Percentiles rank a stretch among this genome's conserved stretches.
Conservation (phyloP, 2,888 invertebrate species). For the Eretmocerus hayati region DNA sequence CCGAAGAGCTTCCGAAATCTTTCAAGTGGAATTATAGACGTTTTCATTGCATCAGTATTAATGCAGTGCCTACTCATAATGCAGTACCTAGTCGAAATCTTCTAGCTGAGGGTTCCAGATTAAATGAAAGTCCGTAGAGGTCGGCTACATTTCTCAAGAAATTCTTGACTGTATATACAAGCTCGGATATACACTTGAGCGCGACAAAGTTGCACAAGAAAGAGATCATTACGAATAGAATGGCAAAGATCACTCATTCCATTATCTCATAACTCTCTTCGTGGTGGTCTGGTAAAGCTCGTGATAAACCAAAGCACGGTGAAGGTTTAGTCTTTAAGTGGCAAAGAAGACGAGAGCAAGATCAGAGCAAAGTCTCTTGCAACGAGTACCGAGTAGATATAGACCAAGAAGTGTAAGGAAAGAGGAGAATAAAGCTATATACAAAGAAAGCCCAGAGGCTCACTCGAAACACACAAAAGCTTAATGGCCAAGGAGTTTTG, state of each 20-base stretch:
- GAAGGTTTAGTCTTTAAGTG: constrained; percentile 22
- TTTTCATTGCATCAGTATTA: no score
- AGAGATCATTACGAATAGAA: constrained; percentile 11
- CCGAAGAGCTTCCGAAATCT: no score
- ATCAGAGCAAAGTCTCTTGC: no score
- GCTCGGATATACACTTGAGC: no score
- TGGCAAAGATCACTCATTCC: constrained; percentile 10
- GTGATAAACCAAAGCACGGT: constrained; percentile 23
- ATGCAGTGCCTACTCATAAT: no score
- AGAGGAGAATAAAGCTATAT: not conserved
- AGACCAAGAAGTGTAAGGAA: not conserved
- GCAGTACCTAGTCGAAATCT: no score
- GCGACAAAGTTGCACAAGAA: no score
- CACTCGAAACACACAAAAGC: constrained; percentile 20
- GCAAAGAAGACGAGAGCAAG: constrained; percentile 22
- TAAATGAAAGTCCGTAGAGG: no score
- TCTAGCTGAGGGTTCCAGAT: no score
- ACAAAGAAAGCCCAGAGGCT: constrained; percentile 3
- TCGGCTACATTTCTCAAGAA: no score
- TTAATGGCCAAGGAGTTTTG: constrained; percentile 24
- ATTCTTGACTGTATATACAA: no score
- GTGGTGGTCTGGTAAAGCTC: constrained; percentile 5
- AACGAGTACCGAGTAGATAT: constrained; percentile 16
- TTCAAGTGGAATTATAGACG: no score
- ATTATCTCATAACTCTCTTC: constrained; percentile 16